Percentiles rank a stretch among this genome's conserved stretches.
These are phyloP conservation scores for Xenopus borealis DNA, from an alignment of 2,113 vertebrate genomes.

Conservation along the genomic window DNA sequence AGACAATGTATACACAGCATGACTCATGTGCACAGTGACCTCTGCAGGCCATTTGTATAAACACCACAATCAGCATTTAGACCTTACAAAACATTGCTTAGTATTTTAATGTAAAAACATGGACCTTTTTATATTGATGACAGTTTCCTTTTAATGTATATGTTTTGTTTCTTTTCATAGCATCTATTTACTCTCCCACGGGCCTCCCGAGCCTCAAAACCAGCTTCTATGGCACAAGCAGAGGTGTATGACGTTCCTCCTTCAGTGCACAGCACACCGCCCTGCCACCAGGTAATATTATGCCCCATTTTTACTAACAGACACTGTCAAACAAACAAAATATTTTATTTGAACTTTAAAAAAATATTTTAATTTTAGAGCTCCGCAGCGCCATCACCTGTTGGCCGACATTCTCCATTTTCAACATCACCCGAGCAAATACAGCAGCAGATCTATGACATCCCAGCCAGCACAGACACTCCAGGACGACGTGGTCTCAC, in stretches of 20 bases:
- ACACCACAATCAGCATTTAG: too few species aligned
- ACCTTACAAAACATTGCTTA: too few species aligned
- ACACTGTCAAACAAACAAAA: too few species aligned
- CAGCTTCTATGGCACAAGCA: slow-evolving; percentile 47
- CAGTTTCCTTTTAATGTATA: background rate
- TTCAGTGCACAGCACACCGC: slow-evolving; percentile 21
- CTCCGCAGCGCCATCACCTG: background rate
- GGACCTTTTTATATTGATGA: too few species aligned
- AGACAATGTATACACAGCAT: too few species aligned
- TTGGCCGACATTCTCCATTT: slow-evolving; percentile 35
- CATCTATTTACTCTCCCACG: slow-evolving; percentile 58
- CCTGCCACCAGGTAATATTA: background rate
- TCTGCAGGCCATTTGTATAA: too few species aligned
- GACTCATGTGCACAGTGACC: too few species aligned
- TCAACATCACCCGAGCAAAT: slow-evolving; percentile 30
- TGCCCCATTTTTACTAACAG: background rate
- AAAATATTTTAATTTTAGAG: slow-evolving; percentile 17
- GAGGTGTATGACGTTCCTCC: slow-evolving; percentile 80
- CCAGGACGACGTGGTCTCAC: slow-evolving; percentile 24
- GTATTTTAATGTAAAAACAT: too few species aligned
- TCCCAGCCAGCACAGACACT: slow-evolving; percentile 50
- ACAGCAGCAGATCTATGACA: slow-evolving; percentile 58
- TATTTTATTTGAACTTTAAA: too few species aligned
- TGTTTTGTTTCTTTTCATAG: slow-evolving; percentile 41
- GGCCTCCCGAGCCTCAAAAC: slow-evolving; percentile 44